phyloP scores from a whole-genome alignment of 2,888 invertebrate species.

The Drosophila kuntzei region DNA sequence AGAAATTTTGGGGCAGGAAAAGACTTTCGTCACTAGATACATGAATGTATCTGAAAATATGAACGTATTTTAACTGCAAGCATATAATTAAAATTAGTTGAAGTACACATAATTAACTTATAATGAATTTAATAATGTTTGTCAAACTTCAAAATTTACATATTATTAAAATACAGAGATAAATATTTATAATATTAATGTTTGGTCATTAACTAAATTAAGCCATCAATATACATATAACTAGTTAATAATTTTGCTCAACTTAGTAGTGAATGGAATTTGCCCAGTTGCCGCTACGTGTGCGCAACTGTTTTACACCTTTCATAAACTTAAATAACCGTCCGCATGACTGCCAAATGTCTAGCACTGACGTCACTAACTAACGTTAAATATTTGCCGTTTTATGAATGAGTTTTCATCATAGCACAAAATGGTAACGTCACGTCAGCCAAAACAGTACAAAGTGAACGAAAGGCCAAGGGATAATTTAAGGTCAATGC shows the following conservation, averaged over 20 bases:
- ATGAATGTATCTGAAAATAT: too few relatives aligned
- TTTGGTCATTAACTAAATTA: not conserved
- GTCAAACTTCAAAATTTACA: not conserved
- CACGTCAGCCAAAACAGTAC: not conserved
- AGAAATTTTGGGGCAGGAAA: too few relatives aligned
- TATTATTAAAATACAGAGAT: not conserved
- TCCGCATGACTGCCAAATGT: slow-evolving; percentile 18
- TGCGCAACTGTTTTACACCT: slow-evolving; percentile 34
- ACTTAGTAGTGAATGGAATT: not conserved
- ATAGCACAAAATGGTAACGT: slow-evolving; percentile 6
- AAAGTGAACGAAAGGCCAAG: slow-evolving; percentile 9
- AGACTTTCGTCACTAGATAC: too few relatives aligned
- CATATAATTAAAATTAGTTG: too few relatives aligned
- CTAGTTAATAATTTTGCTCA: not conserved
- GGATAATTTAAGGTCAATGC: slow-evolving; percentile 59
- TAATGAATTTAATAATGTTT: too few relatives aligned
- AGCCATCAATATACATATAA: not conserved
- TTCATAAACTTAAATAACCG: not conserved
- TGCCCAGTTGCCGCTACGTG: slow-evolving; percentile 18
- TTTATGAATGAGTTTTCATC: slow-evolving; percentile 58
- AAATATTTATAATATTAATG: too few relatives aligned
- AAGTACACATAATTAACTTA: too few relatives aligned
- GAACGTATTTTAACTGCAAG: too few relatives aligned
- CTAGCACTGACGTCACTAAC: slow-evolving; percentile 32
- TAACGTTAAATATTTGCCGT: slow-evolving; percentile 8